A percentile compares a stretch with the other conserved stretches of the same genome.
Conservation (phyloP, 1,140 invertebrate species). For the Heliconius hewitsoni region DNA sequence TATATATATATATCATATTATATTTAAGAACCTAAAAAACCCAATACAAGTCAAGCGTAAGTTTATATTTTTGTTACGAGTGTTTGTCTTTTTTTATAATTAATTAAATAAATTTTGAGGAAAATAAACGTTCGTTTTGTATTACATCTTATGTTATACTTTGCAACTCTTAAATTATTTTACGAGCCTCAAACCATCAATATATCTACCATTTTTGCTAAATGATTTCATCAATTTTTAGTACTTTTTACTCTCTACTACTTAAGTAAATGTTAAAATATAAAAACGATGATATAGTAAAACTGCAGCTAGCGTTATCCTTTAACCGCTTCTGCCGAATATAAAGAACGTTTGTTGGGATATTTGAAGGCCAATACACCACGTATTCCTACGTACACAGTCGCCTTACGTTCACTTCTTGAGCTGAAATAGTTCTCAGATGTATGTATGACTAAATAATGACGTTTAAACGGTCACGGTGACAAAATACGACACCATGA, state of each 20-base stretch:
- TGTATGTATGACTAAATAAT: slow-evolving; percentile 20
- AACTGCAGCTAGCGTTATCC: no score
- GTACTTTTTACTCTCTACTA: no score
- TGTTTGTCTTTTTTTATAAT: neutral
- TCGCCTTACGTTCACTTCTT: neutral
- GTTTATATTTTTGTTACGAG: neutral
- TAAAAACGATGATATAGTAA: no score
- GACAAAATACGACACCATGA: slow-evolving; percentile 17
- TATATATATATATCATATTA: neutral
- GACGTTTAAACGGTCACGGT: slow-evolving; percentile 15
- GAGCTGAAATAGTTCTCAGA: neutral
- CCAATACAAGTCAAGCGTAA: neutral
- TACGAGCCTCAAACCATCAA: no score
- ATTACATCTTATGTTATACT: no score
- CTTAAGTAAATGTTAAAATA: no score
- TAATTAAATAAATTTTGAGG: no score
- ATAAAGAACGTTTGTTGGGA: neutral
- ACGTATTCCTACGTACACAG: no score
- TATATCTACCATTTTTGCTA: no score
- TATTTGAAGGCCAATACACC: neutral
- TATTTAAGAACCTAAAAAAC: neutral
- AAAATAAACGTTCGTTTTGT: no score
- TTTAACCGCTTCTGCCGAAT: neutral
- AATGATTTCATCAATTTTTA: no score
- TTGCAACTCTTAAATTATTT: no score